Evolutionary conservation across 2,113 vertebrate species (phyloP), one percentile per base, ranked within the genome.

Genomic region (Upupa epops): DNA sequence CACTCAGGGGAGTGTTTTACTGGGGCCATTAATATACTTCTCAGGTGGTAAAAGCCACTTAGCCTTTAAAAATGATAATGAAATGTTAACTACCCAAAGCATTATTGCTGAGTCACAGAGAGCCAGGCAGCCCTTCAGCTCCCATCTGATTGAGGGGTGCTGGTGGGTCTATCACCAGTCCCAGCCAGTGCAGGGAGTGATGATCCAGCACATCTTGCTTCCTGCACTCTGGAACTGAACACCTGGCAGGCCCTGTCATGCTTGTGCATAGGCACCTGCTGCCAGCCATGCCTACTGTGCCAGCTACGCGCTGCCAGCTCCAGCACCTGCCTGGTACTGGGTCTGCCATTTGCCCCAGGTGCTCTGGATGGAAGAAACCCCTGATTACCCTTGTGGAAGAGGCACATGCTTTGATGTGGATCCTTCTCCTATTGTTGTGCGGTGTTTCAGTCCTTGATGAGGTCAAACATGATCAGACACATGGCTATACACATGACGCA

Each of bases 31-130:
- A 96, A 96, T 96, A 95, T 87, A 95, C 96, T 96, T 96, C 96
- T 96, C 92, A 96, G 96, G 96, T 96, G 95, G 93, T 96, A 95
- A 96, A 96, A 96, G 96, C 92, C 96, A 96, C 96, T 96, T 96
- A 96, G 96, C 96, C 93, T 96, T 96, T 96, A 96, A 96, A 96
- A 96, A 96, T 96, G 90, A 96, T 96, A 96, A 96, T 96, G 96
- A 96, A 96, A 96, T 96, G 96, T 96, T 96, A 96, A 96, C 96
- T 96, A 96, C 95, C 95, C 95, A 96, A 96, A 96, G 95, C 93
- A 96, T 96, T 96, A 96, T 93, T 96, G 96, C 96, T 96, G 96
- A 96, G 95, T 96, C 96, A 96, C 83, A 6, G 89, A 92, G 89
- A 93, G 66, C 60, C 63, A 34, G 73, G 92, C 92, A 76, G 74